Base-by-base conservation (phyloP, 1,140 invertebrate species). In the Musca domestica region DNA sequence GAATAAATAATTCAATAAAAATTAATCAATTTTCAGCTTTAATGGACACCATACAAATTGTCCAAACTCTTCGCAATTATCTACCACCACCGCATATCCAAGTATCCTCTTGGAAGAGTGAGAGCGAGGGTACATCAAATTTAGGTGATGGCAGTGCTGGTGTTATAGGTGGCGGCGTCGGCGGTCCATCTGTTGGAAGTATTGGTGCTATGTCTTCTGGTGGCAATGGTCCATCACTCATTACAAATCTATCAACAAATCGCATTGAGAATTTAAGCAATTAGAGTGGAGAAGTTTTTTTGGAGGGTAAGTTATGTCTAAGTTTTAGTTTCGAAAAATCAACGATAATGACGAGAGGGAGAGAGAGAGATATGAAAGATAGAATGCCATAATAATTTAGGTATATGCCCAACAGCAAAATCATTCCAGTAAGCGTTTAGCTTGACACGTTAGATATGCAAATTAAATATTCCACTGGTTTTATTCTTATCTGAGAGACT, bases 21-120 rank as follows among this genome's bases (percentile, higher is more conserved):
- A 68, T 64, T 51, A 49, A 63, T 41, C 19, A 20, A 2, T 56
- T 30, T 54, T 9, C 80, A 93, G 92, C 92, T 72, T 83, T 94
- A 41, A 87, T 93, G 81, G 92, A 94, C 78, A 93, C 92, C 56
- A 92, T 94, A 78, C 92, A 93, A 76, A 83, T 93, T 73, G 91
- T 93, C 67, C 92, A 94, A 74, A 92, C 91, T 12, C 82, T 94
- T 66, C 85, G 92, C 52, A 93, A 90, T 81, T 92, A 92, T 74
- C 82, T 94, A 71, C 92, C 92, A 66, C 91, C 91, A 15, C 92
- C 92, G 2, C 91, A 93, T 81, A 93, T 93, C 74, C 90, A 91
- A 73, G 91, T 93, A 17, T 92, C 90, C 70, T 92, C 91, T 67
- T 93, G 92, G 92, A 94, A 93, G 80, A 93, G 92, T 77, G 91